Evolutionary conservation across 2,113 vertebrate species (phyloP).

Genomic region (Scomber scombrus): DNA sequence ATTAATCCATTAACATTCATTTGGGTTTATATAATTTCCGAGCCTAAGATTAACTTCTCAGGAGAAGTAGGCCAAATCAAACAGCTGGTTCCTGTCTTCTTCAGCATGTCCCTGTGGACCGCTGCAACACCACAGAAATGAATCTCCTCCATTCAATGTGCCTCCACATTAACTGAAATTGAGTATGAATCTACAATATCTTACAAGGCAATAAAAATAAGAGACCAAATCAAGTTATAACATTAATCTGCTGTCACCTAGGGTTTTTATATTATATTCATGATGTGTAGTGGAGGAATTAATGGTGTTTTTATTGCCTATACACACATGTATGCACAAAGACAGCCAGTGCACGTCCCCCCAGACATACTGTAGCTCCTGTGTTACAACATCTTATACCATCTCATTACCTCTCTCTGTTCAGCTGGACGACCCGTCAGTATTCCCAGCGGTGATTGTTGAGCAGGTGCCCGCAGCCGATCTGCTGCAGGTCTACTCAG

Average conservation of each 20-base stretch:
- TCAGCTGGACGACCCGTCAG: slow-evolving; percentile 90
- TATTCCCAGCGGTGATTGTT: slow-evolving; percentile 91
- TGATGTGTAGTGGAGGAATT: slow-evolving; percentile 42
- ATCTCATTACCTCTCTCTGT: slow-evolving; percentile 31
- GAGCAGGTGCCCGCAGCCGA: slow-evolving; percentile 90
- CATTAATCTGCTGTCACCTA: slow-evolving; percentile 52
- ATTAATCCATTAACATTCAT: slow-evolving; percentile 76
- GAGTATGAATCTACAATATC: slow-evolving; percentile 50
- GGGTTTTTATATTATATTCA: slow-evolving; percentile 50
- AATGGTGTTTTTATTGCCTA: slow-evolving; percentile 62
- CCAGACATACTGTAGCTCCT: background rate
- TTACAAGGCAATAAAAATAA: slow-evolving; percentile 63
- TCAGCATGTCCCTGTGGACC: slow-evolving; percentile 58
- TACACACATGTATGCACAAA: slow-evolving; percentile 25
- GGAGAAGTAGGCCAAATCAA: slow-evolving; percentile 74
- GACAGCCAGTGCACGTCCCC: background rate
- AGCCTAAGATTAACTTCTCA: slow-evolving; percentile 72
- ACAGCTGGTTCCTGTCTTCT: slow-evolving; percentile 78
- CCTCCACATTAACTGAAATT: slow-evolving; percentile 65
- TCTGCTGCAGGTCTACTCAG: slow-evolving; percentile 91
- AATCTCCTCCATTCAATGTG: slow-evolving; percentile 52
- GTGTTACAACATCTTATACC: slow-evolving; percentile 28
- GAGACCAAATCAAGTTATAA: slow-evolving; percentile 36
- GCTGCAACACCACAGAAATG: slow-evolving; percentile 59
- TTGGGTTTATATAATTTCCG: slow-evolving; percentile 69